Percentiles rank a stretch among this genome's conserved stretches.
Evolutionary conservation across 2,797 vertebrate species (phyloP).

Genomic region (Pseudomugil gertrudae): DNA sequence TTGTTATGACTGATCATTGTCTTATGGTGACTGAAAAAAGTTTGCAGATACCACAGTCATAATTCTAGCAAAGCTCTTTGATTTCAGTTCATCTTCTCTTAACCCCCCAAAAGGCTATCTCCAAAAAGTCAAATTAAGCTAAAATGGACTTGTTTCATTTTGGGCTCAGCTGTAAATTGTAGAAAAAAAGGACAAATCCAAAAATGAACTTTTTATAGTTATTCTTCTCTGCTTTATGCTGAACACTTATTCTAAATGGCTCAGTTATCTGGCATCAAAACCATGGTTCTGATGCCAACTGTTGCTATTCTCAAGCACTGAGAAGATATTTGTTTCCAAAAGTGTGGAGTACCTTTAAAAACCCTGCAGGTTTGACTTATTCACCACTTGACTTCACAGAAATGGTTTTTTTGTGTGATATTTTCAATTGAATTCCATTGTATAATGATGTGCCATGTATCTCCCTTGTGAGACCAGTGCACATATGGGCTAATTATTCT

Average conservation of each 20-base stretch:
- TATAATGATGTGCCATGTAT: conserved; percentile 46
- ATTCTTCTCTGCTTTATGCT: conserved; percentile 18
- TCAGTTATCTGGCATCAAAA: conserved; percentile 41
- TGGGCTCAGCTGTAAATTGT: neutral
- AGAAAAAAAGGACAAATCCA: neutral
- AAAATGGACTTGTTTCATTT: neutral
- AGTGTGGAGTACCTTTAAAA: conserved; percentile 43
- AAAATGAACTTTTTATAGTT: conserved; percentile 2
- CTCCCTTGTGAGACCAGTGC: conserved; percentile 44
- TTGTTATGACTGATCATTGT: conserved; percentile 42
- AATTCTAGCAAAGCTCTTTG: conserved; percentile 20
- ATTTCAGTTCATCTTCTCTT: conserved; percentile 21
- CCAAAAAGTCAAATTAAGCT: neutral
- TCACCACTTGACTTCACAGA: conserved; percentile 43
- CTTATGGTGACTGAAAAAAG: conserved; percentile 21
- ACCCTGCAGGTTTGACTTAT: conserved; percentile 46
- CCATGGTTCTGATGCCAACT: conserved; percentile 14
- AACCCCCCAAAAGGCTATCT: conserved; percentile 1
- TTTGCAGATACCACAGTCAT: conserved; percentile 46
- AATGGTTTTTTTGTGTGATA: conserved; percentile 34
- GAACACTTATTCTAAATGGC: conserved; percentile 36
- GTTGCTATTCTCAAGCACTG: conserved; percentile 24
- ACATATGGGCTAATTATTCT: conserved; percentile 62
- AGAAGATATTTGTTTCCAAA: conserved; percentile 47
- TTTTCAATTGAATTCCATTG: conserved; percentile 72